These are phyloP conservation scores for Arion vulgaris DNA, from an alignment of 1,140 invertebrate species.

Conservation along the genomic window DNA sequence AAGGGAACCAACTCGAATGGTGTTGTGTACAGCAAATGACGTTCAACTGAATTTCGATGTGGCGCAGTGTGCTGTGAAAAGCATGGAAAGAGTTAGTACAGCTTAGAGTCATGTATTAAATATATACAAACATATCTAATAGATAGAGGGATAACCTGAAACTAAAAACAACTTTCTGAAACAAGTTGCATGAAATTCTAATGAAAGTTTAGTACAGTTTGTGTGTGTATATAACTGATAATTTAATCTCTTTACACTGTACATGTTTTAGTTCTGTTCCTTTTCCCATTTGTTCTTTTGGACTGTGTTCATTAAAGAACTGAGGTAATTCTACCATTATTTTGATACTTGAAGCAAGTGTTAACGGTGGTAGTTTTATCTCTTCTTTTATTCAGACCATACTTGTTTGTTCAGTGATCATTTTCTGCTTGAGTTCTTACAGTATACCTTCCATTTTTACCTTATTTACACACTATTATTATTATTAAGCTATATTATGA, in stretches of 20 bases:
- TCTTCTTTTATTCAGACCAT: not conserved
- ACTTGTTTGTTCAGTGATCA: not conserved
- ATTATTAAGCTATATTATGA: not conserved
- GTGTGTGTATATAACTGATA: not conserved
- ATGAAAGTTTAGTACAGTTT: no score
- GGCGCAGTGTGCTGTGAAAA: no score
- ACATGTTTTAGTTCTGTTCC: not conserved
- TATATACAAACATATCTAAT: no score
- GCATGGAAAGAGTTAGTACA: no score
- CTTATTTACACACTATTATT: not conserved
- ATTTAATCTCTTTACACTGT: not conserved
- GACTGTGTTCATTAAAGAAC: not conserved
- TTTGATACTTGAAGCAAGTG: not conserved
- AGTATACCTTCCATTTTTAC: not conserved
- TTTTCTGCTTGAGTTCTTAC: not conserved
- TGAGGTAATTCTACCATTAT: not conserved
- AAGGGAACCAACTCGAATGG: no score
- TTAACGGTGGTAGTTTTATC: not conserved
- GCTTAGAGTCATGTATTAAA: no score
- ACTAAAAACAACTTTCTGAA: no score
- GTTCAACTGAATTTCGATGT: no score
- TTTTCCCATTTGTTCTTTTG: not conserved
- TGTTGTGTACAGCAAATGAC: no score
- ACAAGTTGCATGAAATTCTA: no score
- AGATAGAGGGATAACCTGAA: no score